These are phyloP conservation scores for Sipha flava DNA, from an alignment of 1,140 invertebrate species.

Conservation along the genomic window DNA sequence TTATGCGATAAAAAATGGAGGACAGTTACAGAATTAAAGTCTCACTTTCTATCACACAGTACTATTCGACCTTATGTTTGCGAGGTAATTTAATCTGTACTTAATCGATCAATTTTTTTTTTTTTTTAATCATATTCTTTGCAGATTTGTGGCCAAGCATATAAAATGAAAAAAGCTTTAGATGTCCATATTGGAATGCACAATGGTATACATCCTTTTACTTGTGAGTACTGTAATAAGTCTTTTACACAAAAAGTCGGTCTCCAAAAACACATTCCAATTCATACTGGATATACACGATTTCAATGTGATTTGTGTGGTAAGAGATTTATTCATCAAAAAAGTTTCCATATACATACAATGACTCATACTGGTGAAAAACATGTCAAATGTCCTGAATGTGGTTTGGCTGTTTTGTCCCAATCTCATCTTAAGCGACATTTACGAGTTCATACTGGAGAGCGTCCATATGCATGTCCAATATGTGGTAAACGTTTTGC, in stretches of 20 bases:
- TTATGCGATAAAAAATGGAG: slow-evolving; percentile 45
- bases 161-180: slow-evolving; percentile 36
- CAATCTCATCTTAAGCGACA: slow-evolving; percentile 58
- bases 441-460: slow-evolving; percentile 57
- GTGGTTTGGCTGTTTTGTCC: slow-evolving; percentile 52
- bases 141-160: slow-evolving; percentile 51
- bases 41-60: slow-evolving; percentile 45
- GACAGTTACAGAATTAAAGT: slow-evolving; percentile 44
- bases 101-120: neutral
- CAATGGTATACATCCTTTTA: slow-evolving; percentile 60
- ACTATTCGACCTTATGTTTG: slow-evolving; percentile 47
- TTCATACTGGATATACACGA: slow-evolving; percentile 53
- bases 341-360: slow-evolving; percentile 54
- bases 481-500: slow-evolving; percentile 56
- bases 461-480: slow-evolving; percentile 56
- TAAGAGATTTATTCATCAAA: slow-evolving; percentile 36
- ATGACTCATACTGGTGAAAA: slow-evolving; percentile 55
- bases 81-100: slow-evolving; percentile 39
- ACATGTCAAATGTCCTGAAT: slow-evolving; percentile 53
- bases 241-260: slow-evolving; percentile 61
- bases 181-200: slow-evolving; percentile 56
- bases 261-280: slow-evolving; percentile 55
- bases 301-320: slow-evolving; percentile 37
- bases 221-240: slow-evolving; percentile 68
- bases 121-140: neutral